Evolutionary conservation across 2,113 vertebrate species (phyloP).

Genomic region (Peromyscus polionotus): DNA sequence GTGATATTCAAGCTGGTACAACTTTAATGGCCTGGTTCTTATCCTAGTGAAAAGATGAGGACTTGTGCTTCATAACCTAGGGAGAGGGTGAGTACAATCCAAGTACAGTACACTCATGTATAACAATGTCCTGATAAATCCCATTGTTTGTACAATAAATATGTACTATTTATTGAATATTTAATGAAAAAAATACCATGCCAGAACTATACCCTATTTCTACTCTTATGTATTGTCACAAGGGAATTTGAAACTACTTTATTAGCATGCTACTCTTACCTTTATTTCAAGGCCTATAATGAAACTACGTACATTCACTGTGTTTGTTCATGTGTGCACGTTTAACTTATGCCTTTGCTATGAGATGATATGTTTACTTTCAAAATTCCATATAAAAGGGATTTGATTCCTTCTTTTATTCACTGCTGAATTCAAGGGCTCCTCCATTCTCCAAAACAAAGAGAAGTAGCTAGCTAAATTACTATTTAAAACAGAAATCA

Average conservation of each 20-base stretch:
- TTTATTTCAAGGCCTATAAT: not conserved
- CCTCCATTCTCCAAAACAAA: not conserved
- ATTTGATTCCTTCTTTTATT: constrained; percentile 60
- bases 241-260: not conserved
- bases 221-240: not conserved
- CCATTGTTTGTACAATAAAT: not conserved
- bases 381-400: not conserved
- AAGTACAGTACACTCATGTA: not conserved
- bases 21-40: not conserved
- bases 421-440: constrained; percentile 8
- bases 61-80: not conserved
- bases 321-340: not conserved
- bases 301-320: not conserved
- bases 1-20: not conserved
- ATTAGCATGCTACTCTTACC: not conserved
- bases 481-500: not conserved
- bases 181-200: not conserved
- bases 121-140: not conserved
- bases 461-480: not conserved
- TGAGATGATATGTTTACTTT: not conserved
- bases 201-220: not conserved
- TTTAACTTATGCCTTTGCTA: constrained; percentile 56
- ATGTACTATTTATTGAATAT: not conserved
- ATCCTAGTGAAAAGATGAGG: not conserved
- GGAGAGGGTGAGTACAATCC: too few species aligned